Evolutionary conservation across 2,888 invertebrate species (phyloP), one percentile per base, ranked within the genome.

Genomic region (Dryomyza anilis): DNA sequence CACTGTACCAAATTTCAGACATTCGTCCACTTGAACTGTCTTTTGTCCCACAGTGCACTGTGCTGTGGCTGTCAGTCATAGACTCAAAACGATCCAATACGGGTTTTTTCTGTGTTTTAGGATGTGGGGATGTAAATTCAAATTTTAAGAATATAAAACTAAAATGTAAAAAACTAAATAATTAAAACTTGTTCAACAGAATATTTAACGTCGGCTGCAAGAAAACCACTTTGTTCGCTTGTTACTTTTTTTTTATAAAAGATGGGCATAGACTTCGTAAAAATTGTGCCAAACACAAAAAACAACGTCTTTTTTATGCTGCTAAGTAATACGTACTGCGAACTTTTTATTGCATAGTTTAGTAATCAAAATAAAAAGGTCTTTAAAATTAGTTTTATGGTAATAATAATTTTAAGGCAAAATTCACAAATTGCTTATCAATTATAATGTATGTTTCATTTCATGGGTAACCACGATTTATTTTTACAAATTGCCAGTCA

Each of bases 181-280:
- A 72, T 72, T 72, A 72, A 72, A 72, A 72, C 72, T 71, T 72
- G 72, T 70, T 70, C 66, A 72, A 70, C 69, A 70, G 70, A 69
- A 65, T 72, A 68, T 68, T 66, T 48, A 63, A 63, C 67, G 64
- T 68, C 69, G 64, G 62, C 62, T 62, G 63, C 64, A 29, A 45
- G 16, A 45, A 43, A 45, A 27, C 45, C 45, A 45, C 27, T 58
- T 58, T 58, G 7, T n/a, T 33, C n/a, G 58, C 14, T 45, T 39
- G 33, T 33, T 33, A 12, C 33, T 33, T 12, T 39, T 39, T 39
- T 39, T 12, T 39, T 5, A n/a, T 39, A 14, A n/a, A 14, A 39
- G 3, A 14, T 39, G 39, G 3, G 12, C 12, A n/a, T 39, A n/a
- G n/a, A 39, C 39, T 39, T n/a, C 39, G 39, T n/a, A 39, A 39